These are phyloP conservation scores for Chydorus sphaericus DNA, from an alignment of 2,888 invertebrate species.

Conservation along the genomic window DNA sequence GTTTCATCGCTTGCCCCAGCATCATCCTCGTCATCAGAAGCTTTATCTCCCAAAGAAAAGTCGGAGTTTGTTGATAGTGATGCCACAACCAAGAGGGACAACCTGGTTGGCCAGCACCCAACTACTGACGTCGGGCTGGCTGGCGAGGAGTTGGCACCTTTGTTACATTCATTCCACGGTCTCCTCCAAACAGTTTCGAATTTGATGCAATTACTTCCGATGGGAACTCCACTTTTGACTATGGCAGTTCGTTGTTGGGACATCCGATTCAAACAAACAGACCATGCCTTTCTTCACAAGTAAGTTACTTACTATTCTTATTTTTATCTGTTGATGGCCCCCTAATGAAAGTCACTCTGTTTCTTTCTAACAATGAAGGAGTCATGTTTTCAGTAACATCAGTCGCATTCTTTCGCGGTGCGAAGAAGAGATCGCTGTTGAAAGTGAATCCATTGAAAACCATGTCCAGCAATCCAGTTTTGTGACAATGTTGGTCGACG, in stretches of 20 bases:
- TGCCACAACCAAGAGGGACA: not conserved
- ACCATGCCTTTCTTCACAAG: slow-evolving; percentile 76
- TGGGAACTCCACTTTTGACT: slow-evolving; percentile 72
- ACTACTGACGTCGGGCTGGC: slow-evolving; percentile 63
- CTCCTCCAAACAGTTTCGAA: slow-evolving; percentile 83
- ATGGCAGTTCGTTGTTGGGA: slow-evolving; percentile 92
- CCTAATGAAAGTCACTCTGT: slow-evolving; percentile 15
- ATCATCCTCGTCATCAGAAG: not conserved
- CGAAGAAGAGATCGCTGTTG: slow-evolving; percentile 53
- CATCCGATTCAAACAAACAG: slow-evolving; percentile 69
- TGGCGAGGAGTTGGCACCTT: slow-evolving; percentile 35
- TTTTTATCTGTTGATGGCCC: not conserved
- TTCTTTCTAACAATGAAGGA: slow-evolving; percentile 38
- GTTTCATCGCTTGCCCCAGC: slow-evolving; percentile 51
- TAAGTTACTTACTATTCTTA: slow-evolving; percentile 16
- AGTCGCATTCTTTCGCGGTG: slow-evolving; percentile 86
- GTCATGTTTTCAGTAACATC: slow-evolving; percentile 89
- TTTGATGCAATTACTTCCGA: slow-evolving; percentile 71
- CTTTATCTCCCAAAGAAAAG: not conserved
- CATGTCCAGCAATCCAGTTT: not conserved
- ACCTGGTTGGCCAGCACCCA: slow-evolving; percentile 55
- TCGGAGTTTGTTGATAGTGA: not conserved
- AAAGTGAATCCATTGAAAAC: not conserved
- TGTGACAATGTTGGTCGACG: slow-evolving; percentile 34
- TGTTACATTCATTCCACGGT: slow-evolving; percentile 64